Conservation (phyloP, 2,888 invertebrate genomes). For the Leucozona laternaria region DNA sequence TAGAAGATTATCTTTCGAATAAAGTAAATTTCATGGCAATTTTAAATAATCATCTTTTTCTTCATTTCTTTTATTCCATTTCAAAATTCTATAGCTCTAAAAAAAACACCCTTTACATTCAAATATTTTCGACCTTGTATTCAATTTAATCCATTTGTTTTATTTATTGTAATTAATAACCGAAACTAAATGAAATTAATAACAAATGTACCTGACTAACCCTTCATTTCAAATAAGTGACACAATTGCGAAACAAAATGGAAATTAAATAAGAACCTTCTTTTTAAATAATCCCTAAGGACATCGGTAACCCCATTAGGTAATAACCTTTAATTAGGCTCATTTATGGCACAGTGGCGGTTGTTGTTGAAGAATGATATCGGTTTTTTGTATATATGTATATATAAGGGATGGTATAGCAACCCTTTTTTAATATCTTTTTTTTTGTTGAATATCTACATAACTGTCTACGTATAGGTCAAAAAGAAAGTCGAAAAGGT, state of each 20-base stretch:
- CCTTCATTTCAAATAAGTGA: conserved; percentile 13
- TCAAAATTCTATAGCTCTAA: too few species aligned
- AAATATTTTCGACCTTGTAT: too few species aligned
- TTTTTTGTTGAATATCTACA: conserved; percentile 26
- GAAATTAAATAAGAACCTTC: conserved; percentile 63
- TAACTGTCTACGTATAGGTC: conserved; percentile 16
- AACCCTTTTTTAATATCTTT: conserved; percentile 56
- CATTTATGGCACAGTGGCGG: conserved; percentile 64
- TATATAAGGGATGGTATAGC: conserved; percentile 18
- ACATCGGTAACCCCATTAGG: conserved; percentile 69
- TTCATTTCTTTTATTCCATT: too few species aligned
- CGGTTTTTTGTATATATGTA: conserved; percentile 17
- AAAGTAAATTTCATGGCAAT: too few species aligned
- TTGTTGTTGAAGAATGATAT: conserved; percentile 54
- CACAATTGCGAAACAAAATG: conserved; percentile 39
- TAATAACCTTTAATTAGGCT: conserved; percentile 73
- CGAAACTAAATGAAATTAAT: not conserved
- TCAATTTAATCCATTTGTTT: not conserved
- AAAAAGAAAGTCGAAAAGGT: conserved; percentile 7
- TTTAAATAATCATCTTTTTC: too few species aligned
- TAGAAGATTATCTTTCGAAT: too few species aligned
- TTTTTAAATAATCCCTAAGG: conserved; percentile 67
- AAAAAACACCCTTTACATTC: too few species aligned
- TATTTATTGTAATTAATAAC: conserved; percentile 3
- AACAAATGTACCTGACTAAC: not conserved